Evolutionary conservation across 2,797 vertebrate genomes (phyloP), one percentile per base, ranked within the genome.

Genomic region (Enteromius thamalakanensis): DNA sequence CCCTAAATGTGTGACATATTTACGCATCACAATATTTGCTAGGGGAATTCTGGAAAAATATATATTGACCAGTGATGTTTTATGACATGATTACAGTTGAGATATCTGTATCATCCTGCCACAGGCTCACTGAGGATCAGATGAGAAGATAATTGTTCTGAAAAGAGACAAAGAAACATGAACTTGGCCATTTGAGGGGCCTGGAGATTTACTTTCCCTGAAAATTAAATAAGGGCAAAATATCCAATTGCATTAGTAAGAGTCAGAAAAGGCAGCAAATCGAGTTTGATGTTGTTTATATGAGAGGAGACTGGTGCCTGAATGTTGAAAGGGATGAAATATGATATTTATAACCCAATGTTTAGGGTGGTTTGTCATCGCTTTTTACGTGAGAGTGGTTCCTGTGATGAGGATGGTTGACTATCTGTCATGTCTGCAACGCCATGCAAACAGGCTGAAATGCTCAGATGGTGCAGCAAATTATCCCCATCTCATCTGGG

Each of bases 211-310:
- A 87, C 82, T 86, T 86, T 86, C 84, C 81, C 58, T 70, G 3
- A 72, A 85, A 87, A 90, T 88, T 71, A 86, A 86, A 89, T 90
- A 87, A 87, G 77, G 78, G 80, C 82, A 84, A 88, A 88, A 87
- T 82, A 87, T 89, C 85, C 80, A 77, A 89, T 89, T 79, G 86
- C 88, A 89, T 90, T 89, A 89, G 86, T 49, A 53, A 85, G 87
- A 86, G 86, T 84, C 80, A 83, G 82, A 88, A 87, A 88, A 86
- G 84, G 83, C 80, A 76, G 64, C 81, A 88, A 90, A 90, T 89
- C 84, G 34, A 88, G 89, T 90, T 89, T 81, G 78, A 21, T 83
- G 84, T 78, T 89, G 88, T 90, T 90, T 87, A 88, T 79, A 87
- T 87, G 86, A 86, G 86, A 78, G 84, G 65, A 82, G 79, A 85